Conservation (phyloP, 2,113 vertebrate species). For the Neoarius graeffei region DNA sequence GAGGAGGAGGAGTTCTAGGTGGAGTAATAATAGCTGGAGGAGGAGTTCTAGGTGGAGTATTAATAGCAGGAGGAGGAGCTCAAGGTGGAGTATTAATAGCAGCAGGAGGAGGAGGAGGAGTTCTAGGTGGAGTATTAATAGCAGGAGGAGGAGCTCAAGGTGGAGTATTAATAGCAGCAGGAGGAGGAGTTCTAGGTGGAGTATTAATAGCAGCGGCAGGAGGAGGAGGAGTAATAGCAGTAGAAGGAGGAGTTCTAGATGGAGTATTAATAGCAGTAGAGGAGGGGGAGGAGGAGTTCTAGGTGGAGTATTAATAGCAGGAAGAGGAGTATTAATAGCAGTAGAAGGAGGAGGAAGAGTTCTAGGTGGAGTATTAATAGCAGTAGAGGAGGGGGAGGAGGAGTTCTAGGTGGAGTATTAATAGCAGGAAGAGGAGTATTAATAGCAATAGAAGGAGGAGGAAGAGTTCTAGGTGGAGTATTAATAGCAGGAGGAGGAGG, state of each 20-base stretch:
- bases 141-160: too few relatives aligned
- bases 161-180: too few relatives aligned
- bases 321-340: too few relatives aligned
- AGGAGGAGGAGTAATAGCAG: neutral
- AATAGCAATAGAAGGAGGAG: neutral
- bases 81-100: neutral
- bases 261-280: neutral
- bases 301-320: too few relatives aligned
- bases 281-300: too few relatives aligned
- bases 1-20: too few relatives aligned
- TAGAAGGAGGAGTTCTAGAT: accelerated
- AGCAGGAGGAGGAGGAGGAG: neutral
- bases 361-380: accelerated
- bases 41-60: neutral
- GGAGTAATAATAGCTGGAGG: neutral
- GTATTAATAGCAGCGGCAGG: neutral
- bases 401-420: neutral
- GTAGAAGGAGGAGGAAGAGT: too few relatives aligned
- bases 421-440: neutral
- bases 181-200: neutral
- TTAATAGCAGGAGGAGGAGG: neutral
- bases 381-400: neutral
- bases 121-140: too few relatives aligned
- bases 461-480: neutral
- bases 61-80: neutral